Percentiles rank a stretch among this genome's conserved stretches.
These are phyloP conservation scores for Argyresthia goedartella DNA, from an alignment of 2,888 invertebrate species.

Conservation along the genomic window DNA sequence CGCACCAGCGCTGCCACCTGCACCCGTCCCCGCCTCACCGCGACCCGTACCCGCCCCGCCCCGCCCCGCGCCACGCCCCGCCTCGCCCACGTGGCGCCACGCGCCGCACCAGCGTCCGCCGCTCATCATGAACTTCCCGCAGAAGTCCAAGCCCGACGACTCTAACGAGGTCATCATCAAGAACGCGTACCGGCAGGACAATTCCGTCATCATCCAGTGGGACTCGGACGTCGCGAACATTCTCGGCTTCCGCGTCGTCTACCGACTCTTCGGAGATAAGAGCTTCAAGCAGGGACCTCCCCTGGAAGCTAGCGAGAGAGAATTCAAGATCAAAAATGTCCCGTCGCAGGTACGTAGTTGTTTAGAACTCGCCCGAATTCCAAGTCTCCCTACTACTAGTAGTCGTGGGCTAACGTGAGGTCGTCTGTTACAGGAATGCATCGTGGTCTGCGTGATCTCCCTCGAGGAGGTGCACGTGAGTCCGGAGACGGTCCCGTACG, in stretches of 20 bases:
- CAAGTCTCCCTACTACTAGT: background rate
- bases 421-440: constrained; percentile 78
- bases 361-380: background rate
- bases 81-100: constrained; percentile 59
- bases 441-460: constrained; percentile 93
- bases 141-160: constrained; percentile 75
- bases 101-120: constrained; percentile 76
- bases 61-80: constrained; percentile 33
- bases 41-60: constrained; percentile 25
- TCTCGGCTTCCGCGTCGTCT: constrained; percentile 90
- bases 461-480: constrained; percentile 90
- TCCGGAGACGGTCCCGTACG: constrained; percentile 87
- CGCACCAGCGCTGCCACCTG: constrained; percentile 41
- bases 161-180: constrained; percentile 85
- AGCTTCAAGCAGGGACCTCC: constrained; percentile 93
- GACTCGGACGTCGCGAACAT: constrained; percentile 89
- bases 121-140: constrained; percentile 78
- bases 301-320: constrained; percentile 88
- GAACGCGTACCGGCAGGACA: constrained; percentile 87
- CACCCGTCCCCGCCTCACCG: constrained; percentile 20
- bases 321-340: constrained; percentile 94
- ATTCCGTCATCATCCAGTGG: constrained; percentile 92
- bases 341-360: constrained; percentile 80
- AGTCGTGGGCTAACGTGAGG: background rate
- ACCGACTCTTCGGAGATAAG: constrained; percentile 90